phyloP scores from a whole-genome alignment of 2,113 vertebrate species.

The Syrmaticus mikado region DNA sequence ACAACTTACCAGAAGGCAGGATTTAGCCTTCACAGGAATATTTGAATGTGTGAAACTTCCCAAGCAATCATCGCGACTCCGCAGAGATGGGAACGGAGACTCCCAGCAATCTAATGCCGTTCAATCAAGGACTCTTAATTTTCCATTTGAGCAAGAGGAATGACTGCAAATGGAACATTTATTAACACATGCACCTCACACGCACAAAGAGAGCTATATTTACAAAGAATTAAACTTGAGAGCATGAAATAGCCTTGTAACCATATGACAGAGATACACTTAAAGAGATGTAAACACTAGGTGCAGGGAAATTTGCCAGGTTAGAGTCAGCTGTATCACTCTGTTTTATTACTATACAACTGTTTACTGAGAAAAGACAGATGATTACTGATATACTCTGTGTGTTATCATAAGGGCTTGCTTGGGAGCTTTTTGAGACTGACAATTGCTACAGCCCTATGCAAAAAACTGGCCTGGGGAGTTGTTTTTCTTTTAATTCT shows the following conservation, averaged over 20 bases:
- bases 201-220: slow-evolving; percentile 48
- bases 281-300: slow-evolving; percentile 62
- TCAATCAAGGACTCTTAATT: slow-evolving; percentile 68
- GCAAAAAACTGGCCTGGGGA: slow-evolving; percentile 46
- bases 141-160: slow-evolving; percentile 60
- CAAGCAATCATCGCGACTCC: neutral
- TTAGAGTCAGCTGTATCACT: slow-evolving; percentile 33
- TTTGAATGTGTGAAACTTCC: slow-evolving; percentile 64
- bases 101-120: slow-evolving; percentile 19
- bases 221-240: slow-evolving; percentile 76
- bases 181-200: slow-evolving; percentile 62
- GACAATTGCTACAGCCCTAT: slow-evolving; percentile 26
- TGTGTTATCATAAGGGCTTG: slow-evolving; percentile 41
- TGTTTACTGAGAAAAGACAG: slow-evolving; percentile 59
- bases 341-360: slow-evolving; percentile 43
- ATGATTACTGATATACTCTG: slow-evolving; percentile 29
- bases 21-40: slow-evolving; percentile 67
- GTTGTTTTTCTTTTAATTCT: slow-evolving; percentile 48
- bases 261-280: slow-evolving; percentile 57
- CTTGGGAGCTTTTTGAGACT: slow-evolving; percentile 43
- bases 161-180: slow-evolving; percentile 47
- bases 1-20: slow-evolving; percentile 56
- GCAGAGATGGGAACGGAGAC: slow-evolving; percentile 29
- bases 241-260: slow-evolving; percentile 72
- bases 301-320: slow-evolving; percentile 50